Conservation (phyloP, 2,888 invertebrate species). For the Athripsodes cinereus region DNA sequence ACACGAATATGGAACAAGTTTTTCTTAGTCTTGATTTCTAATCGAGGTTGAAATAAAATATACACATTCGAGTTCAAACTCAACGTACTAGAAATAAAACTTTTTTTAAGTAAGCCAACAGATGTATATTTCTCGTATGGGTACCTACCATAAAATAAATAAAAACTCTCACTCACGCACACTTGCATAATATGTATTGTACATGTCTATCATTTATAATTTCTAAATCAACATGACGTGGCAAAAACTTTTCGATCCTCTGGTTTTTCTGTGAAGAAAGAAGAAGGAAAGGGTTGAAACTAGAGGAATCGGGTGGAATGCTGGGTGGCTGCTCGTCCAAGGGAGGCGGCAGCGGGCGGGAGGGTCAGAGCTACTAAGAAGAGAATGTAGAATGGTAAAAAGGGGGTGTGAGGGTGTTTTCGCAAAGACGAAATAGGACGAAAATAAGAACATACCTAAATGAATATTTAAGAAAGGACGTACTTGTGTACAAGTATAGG, state of each 20-base stretch:
- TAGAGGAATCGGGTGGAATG: slow-evolving; percentile 25
- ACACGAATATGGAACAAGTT: no score
- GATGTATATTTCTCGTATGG: no score
- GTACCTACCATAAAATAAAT: no score
- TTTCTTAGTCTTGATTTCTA: no score
- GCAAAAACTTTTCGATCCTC: slow-evolving; percentile 18
- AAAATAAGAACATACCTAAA: slow-evolving; percentile 29
- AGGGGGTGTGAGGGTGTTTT: slow-evolving; percentile 23
- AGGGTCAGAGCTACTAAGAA: background rate
- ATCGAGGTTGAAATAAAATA: no score
- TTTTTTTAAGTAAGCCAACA: no score
- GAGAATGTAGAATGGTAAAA: slow-evolving; percentile 4
- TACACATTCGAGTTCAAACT: no score
- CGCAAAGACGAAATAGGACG: slow-evolving; percentile 29
- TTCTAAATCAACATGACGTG: background rate
- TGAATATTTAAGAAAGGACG: slow-evolving; percentile 28
- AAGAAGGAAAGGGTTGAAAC: slow-evolving; percentile 27
- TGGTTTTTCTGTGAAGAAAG: slow-evolving; percentile 22
- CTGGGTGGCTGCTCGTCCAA: slow-evolving; percentile 7
- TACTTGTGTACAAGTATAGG: slow-evolving; percentile 13
- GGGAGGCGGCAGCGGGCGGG: slow-evolving; percentile 1
- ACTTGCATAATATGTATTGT: no score
- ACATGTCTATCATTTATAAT: background rate
- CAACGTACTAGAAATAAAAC: no score
- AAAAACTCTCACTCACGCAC: no score